Evolutionary conservation across 2,797 vertebrate species (phyloP).

Genomic region (Falco cherrug): DNA sequence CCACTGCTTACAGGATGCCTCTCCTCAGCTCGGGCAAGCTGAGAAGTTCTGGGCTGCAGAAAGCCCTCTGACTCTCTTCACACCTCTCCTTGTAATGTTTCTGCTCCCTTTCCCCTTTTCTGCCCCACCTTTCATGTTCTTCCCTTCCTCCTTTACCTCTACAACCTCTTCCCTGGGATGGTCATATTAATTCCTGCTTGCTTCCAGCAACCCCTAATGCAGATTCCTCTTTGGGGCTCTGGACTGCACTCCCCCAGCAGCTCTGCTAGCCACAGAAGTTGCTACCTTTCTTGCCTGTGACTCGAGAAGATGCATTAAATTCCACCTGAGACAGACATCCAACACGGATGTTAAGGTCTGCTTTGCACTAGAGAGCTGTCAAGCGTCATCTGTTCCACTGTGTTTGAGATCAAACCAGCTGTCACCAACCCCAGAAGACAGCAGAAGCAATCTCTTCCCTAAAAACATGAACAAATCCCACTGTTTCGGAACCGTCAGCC

Average conservation of each 20-base stretch:
- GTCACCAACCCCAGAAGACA: not conserved
- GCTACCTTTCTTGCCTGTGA: not conserved
- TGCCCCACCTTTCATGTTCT: not conserved
- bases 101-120: not conserved
- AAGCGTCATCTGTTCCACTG: not conserved
- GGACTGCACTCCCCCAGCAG: not conserved
- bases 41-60: not conserved
- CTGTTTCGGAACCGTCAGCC: not conserved
- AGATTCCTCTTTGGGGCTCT: not conserved
- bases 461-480: not conserved
- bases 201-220: not conserved
- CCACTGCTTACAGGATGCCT: rapidly evolving
- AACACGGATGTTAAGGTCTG: not conserved
- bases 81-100: not conserved
- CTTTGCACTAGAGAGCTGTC: not conserved
- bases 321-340: not conserved
- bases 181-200: not conserved
- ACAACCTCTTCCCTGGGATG: not conserved
- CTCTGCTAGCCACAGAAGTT: not conserved
- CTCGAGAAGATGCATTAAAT: not conserved
- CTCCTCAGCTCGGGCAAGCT: not conserved
- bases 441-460: not conserved
- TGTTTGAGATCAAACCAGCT: not conserved
- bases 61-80: not conserved
- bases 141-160: not conserved